phyloP scores from a whole-genome alignment of 2,113 vertebrate genomes.

The Hypanus sabinus region DNA sequence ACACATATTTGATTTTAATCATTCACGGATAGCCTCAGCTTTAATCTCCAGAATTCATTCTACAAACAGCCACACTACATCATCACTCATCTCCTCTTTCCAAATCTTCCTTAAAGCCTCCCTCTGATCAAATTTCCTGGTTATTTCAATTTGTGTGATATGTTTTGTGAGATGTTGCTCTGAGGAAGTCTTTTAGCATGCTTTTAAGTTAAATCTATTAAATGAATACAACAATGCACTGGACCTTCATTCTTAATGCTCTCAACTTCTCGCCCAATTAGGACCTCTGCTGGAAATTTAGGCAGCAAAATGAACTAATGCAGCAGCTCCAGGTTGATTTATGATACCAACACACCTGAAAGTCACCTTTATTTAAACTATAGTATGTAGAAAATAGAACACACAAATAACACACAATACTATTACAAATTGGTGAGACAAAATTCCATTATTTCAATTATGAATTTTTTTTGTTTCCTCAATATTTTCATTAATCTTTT shows the following conservation, averaged over 20 bases:
- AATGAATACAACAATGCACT: not conserved
- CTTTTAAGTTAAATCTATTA: not conserved
- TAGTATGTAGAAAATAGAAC: not conserved
- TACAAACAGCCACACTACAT: not conserved
- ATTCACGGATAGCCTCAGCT: not conserved
- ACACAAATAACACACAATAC: not conserved
- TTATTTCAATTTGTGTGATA: too few species aligned
- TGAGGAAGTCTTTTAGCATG: not conserved
- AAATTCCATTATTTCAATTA: not conserved
- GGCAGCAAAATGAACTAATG: too few species aligned
- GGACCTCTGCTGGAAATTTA: not conserved
- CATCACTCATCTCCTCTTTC: not conserved
- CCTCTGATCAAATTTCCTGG: not conserved
- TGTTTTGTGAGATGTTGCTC: too few species aligned
- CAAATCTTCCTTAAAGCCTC: not conserved
- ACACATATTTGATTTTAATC: not conserved
- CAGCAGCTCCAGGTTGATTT: not conserved
- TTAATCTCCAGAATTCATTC: not conserved
- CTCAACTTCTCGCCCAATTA: not conserved
- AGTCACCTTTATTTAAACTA: not conserved
- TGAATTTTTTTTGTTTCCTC: not conserved
- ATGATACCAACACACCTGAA: not conserved
- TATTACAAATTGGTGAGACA: not conserved
- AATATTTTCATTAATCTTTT: not conserved
- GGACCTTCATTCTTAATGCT: not conserved